These are phyloP conservation scores for Chaenogobius annularis DNA, from an alignment of 2,113 vertebrate genomes.

Conservation along the genomic window DNA sequence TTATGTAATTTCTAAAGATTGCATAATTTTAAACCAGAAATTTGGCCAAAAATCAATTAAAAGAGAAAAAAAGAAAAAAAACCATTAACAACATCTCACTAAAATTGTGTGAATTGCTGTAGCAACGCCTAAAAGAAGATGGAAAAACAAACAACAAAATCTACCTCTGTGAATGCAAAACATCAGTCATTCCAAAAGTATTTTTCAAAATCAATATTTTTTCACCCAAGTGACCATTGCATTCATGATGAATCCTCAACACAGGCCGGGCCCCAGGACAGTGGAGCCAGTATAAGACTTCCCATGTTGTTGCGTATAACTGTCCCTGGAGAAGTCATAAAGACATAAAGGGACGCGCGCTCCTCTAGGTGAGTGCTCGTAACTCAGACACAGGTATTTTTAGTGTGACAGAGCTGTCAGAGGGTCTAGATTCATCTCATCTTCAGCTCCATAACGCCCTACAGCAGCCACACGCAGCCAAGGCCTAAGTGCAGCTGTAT, in stretches of 20 bases:
- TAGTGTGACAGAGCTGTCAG: conserved; percentile 61
- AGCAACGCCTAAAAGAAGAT: too few species aligned
- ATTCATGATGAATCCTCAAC: conserved; percentile 59
- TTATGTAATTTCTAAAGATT: too few species aligned
- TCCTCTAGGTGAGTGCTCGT: conserved; percentile 65
- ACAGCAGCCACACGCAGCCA: conserved; percentile 51
- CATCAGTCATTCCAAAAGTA: background rate
- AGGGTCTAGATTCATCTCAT: conserved; percentile 63
- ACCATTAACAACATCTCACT: too few species aligned
- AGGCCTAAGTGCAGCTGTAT: conserved; percentile 53
- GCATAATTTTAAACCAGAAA: too few species aligned
- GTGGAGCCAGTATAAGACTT: conserved; percentile 59
- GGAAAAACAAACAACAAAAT: background rate
- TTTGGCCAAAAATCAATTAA: too few species aligned
- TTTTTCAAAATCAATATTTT: background rate
- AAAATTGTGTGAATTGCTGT: too few species aligned
- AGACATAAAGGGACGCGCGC: conserved; percentile 67
- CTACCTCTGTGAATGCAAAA: background rate
- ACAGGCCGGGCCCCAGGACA: conserved; percentile 48
- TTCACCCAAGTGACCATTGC: conserved; percentile 34
- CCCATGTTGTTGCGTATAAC: conserved; percentile 69
- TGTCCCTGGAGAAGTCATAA: conserved; percentile 65
- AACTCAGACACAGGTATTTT: conserved; percentile 68
- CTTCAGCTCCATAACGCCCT: conserved; percentile 60
- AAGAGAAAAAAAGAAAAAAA: too few species aligned